Evolutionary conservation across 2,113 vertebrate species (phyloP).

Genomic region (Canis aureus): DNA sequence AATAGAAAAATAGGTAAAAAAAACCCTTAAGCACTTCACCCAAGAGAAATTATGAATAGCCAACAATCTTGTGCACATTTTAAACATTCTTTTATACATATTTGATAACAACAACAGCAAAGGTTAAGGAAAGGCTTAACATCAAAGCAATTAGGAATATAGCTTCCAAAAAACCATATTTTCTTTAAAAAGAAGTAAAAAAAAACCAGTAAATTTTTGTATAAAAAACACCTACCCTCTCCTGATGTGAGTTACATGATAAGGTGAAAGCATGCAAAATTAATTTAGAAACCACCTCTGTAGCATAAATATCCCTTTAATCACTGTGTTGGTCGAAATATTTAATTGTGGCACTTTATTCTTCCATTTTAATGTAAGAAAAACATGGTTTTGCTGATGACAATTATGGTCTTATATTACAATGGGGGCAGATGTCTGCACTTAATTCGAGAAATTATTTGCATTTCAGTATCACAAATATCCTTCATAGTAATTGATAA

Average conservation of each 20-base stretch:
- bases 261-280: slow-evolving; percentile 28
- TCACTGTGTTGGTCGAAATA: slow-evolving; percentile 72
- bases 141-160: background rate
- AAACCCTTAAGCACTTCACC: background rate
- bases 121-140: slow-evolving; percentile 6
- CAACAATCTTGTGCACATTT: background rate
- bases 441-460: slow-evolving; percentile 73
- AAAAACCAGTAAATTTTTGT: slow-evolving; percentile 21
- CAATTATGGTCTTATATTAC: slow-evolving; percentile 65
- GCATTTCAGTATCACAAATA: slow-evolving; percentile 71
- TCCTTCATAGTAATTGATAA: slow-evolving; percentile 71
- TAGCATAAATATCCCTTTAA: slow-evolving; percentile 66
- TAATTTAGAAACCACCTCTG: slow-evolving; percentile 48
- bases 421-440: slow-evolving; percentile 73
- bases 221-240: background rate
- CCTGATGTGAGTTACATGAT: background rate
- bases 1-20: slow-evolving; percentile 35
- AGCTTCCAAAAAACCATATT: background rate
- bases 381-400: slow-evolving; percentile 71
- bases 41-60: slow-evolving; percentile 17
- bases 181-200: slow-evolving; percentile 7
- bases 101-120: background rate
- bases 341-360: slow-evolving; percentile 67
- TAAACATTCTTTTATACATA: slow-evolving; percentile 30
- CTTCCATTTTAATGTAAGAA: slow-evolving; percentile 59